Evolutionary conservation across 2,888 invertebrate species (phyloP).

Genomic region (Empis livida): DNA sequence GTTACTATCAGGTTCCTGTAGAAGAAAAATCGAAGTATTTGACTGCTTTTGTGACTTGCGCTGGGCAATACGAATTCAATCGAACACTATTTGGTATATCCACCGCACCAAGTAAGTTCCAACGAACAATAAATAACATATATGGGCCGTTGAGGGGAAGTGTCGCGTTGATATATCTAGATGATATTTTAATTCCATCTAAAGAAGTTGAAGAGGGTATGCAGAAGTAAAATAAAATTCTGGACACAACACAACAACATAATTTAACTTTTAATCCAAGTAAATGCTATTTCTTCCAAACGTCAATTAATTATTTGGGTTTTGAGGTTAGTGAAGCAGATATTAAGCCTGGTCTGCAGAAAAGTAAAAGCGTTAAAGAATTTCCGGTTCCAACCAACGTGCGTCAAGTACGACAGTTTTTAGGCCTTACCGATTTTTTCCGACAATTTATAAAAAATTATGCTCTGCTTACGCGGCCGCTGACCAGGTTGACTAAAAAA

Average conservation of each 20-base stretch:
- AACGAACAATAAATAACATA: conserved; percentile 15
- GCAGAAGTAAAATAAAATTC: not conserved
- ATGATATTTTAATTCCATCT: conserved; percentile 17
- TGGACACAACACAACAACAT: conserved; percentile 1
- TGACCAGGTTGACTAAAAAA: too few species aligned
- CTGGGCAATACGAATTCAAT: conserved; percentile 19
- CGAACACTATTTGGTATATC: conserved; percentile 23
- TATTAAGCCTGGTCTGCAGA: conserved; percentile 13
- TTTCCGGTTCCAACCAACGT: conserved; percentile 13
- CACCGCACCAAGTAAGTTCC: conserved; percentile 22
- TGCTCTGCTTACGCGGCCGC: too few species aligned
- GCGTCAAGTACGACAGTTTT: too few species aligned
- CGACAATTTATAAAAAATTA: too few species aligned
- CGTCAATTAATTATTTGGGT: conserved; percentile 15
- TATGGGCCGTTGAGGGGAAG: conserved; percentile 1
- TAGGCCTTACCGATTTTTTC: too few species aligned
- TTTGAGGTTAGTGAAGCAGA: too few species aligned
- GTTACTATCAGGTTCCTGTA: conserved; percentile 11
- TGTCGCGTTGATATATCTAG: conserved; percentile 12
- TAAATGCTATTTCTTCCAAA: conserved; percentile 14
- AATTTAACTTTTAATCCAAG: conserved; percentile 6
- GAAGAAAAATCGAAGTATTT: conserved; percentile 16
- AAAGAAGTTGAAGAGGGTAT: conserved; percentile 11
- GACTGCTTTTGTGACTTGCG: not conserved
- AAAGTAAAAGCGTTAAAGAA: conserved; percentile 16